Base-by-base conservation (phyloP, 1,140 invertebrate species). In the Oreohelix idahoensis region DNA sequence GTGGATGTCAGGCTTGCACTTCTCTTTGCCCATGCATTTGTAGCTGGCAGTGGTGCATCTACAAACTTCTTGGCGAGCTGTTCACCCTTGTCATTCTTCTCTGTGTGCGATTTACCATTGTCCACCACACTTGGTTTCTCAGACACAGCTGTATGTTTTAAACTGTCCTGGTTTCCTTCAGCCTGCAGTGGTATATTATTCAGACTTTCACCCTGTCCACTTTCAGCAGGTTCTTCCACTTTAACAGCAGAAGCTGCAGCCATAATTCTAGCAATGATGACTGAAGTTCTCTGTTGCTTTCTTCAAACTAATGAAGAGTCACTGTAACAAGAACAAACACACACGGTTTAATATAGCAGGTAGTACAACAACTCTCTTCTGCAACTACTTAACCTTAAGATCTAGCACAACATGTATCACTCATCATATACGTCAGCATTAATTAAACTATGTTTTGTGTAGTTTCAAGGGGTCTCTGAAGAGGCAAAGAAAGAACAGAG, bases 21-120 rank as follows among this genome's bases (percentile, higher is more conserved):
- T 39, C 79, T 39, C 58, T 80, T 80, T 29, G 39, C 42, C 79
- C 79, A 80, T n/a, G 66, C 79, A 80, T 80, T 80, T 49, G 79
- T 80, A 29, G 69, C 63, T 29, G 79, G 79, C 23, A 29, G n/a
- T 73, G 79, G 79, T n/a, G 79, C 79, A 71, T 80, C 79, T 5
- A 80, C 66, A 80, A 66, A 80, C 58, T 80, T 80, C 45, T 80
- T 80, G 32, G 42, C 38, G 23, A 66, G 2, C 4, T 45, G 36
- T 26, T 80, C 66, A 15, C 13, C 45, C 45, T 80, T 71, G 1
- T 13, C 79, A 42, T 53, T 11, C 45, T 80, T 70, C 42, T 71
- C 79, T 23, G 4, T 66, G 29, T n/a, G 13, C 1, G n/a, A 51
- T 2, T 76, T 76, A 20, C 26, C 26, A 23, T 1, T 15, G n/a